phyloP scores from a whole-genome alignment of 1,140 invertebrate genomes.

The Lysiphlebus fabarum region DNA sequence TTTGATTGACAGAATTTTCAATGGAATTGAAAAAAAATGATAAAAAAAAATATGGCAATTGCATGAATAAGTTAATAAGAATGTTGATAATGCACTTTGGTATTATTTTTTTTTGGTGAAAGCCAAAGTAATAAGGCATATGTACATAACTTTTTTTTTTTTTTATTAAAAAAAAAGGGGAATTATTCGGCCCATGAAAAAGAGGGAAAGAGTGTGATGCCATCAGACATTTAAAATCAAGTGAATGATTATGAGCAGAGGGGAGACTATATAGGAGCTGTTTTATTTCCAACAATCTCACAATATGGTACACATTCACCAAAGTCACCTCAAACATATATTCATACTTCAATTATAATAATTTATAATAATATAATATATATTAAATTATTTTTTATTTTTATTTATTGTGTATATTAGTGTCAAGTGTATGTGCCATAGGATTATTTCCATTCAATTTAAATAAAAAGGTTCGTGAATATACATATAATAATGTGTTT shows the following conservation, averaged over 20 bases:
- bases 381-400: too few species aligned
- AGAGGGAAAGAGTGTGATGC: slow-evolving; percentile 15
- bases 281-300: slow-evolving; percentile 47
- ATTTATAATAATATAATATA: too few species aligned
- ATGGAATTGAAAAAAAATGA: too few species aligned
- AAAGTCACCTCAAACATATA: slow-evolving; percentile 28
- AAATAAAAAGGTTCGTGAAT: slow-evolving; percentile 18
- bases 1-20: too few species aligned
- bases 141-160: too few species aligned
- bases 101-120: slow-evolving; percentile 16
- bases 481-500: slow-evolving; percentile 10
- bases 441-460: slow-evolving; percentile 18
- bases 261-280: slow-evolving; percentile 53
- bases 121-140: slow-evolving; percentile 6
- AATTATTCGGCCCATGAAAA: background rate
- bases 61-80: too few species aligned
- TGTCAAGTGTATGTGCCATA: slow-evolving; percentile 51
- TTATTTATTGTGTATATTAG: slow-evolving; percentile 29
- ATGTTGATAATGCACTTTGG: too few species aligned
- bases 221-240: slow-evolving; percentile 24
- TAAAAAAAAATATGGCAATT: too few species aligned
- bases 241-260: slow-evolving; percentile 19
- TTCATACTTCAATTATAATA: background rate
- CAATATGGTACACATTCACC: slow-evolving; percentile 44
- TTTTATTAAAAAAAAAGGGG: too few species aligned